A percentile compares a stretch with the other conserved stretches of the same genome.
Conservation (phyloP, 2,888 invertebrate genomes). For the Melolontha melolontha region DNA sequence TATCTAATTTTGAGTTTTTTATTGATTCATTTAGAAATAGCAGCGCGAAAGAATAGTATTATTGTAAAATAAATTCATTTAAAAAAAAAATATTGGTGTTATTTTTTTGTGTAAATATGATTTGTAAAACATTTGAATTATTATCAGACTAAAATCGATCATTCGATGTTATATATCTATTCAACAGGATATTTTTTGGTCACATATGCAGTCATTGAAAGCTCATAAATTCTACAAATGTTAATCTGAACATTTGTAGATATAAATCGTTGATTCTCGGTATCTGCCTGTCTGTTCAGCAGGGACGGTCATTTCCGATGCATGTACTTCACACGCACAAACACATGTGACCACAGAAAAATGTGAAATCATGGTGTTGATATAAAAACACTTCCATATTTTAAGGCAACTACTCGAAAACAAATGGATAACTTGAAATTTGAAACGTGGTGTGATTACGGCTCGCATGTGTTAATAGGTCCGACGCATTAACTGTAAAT, state of each 20-base stretch:
- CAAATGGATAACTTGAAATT: conserved; percentile 32
- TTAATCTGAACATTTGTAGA: conserved; percentile 37
- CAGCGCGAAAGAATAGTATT: too few relatives aligned
- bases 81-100: too few relatives aligned
- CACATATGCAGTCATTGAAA: conserved; percentile 19
- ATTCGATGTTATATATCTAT: too few relatives aligned
- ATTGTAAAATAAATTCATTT: too few relatives aligned
- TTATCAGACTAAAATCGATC: too few relatives aligned
- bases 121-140: too few relatives aligned
- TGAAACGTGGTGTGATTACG: conserved; percentile 11
- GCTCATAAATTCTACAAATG: conserved; percentile 27
- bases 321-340: conserved; percentile 55
- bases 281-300: conserved; percentile 26
- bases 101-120: too few relatives aligned
- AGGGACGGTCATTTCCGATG: conserved; percentile 56
- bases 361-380: conserved; percentile 57
- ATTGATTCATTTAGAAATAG: too few relatives aligned
- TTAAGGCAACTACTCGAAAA: conserved; percentile 23
- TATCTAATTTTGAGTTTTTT: too few relatives aligned
- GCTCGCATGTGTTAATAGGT: conserved; percentile 13
- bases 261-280: conserved; percentile 38
- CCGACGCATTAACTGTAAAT: conserved; percentile 4
- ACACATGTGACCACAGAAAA: conserved; percentile 56
- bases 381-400: conserved; percentile 52
- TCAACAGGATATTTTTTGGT: too few relatives aligned